Percentiles rank a stretch among this genome's conserved stretches.
Conservation (phyloP, 2,888 invertebrate genomes). For the Andricus quercusramuli region DNA sequence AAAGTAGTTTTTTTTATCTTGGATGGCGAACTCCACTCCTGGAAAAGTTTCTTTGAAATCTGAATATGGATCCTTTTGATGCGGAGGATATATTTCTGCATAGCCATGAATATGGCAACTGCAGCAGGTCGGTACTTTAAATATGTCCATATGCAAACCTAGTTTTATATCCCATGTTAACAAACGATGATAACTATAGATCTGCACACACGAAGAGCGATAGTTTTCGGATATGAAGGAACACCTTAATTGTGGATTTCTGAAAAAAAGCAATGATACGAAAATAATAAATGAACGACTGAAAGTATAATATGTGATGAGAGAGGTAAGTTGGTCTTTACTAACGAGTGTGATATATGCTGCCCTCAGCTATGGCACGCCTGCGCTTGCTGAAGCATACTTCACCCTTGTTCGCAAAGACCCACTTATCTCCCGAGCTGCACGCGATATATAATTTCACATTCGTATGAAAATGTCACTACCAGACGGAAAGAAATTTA, state of each 20-base stretch:
- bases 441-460: no score
- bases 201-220: slow-evolving; percentile 89
- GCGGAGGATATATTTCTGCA: slow-evolving; percentile 84
- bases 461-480: no score
- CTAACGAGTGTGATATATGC: no score
- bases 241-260: slow-evolving; percentile 87
- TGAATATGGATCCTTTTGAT: slow-evolving; percentile 80
- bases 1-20: slow-evolving; percentile 65
- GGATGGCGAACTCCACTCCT: slow-evolving; percentile 79
- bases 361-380: no score
- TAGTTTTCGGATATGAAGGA: slow-evolving; percentile 89
- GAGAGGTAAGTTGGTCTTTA: no score
- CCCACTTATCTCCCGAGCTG: no score
- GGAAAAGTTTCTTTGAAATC: slow-evolving; percentile 81
- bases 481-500: no score
- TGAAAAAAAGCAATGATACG: slow-evolving; percentile 74
- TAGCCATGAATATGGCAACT: slow-evolving; percentile 91
- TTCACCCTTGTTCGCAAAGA: no score
- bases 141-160: slow-evolving; percentile 91
- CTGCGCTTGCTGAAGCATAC: no score
- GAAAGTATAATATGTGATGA: no score
- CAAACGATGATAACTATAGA: slow-evolving; percentile 90
- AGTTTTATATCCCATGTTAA: slow-evolving; percentile 90
- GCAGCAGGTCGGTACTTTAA: slow-evolving; percentile 91
- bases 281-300: no score